A percentile compares a stretch with the other conserved stretches of the same genome.
phyloP scores from a whole-genome alignment of 2,888 invertebrate genomes.

The Nomada hirtipes region DNA sequence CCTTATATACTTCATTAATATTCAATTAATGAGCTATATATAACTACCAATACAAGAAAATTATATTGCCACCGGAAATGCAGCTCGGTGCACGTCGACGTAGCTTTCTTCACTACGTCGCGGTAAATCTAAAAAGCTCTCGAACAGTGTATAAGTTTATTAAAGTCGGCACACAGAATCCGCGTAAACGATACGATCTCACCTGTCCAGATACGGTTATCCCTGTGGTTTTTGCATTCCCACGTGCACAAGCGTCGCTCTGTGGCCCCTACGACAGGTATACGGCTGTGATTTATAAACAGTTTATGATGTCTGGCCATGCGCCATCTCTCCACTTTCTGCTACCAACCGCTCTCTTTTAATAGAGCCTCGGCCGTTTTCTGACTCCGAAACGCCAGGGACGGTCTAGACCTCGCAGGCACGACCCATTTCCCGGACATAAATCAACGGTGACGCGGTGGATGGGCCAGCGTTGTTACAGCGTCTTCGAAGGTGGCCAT shows the following conservation, averaged over 20 bases:
- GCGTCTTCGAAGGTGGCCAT: constrained; percentile 79
- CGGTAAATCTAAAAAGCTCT: constrained; percentile 45
- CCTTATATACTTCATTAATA: too few species aligned
- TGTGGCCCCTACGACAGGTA: constrained; percentile 63
- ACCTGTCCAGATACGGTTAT: constrained; percentile 67
- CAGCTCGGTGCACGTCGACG: too few species aligned
- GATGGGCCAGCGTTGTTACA: constrained; percentile 70
- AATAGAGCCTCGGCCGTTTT: constrained; percentile 73
- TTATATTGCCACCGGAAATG: too few species aligned
- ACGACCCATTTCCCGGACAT: constrained; percentile 83
- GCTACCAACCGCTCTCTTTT: constrained; percentile 64
- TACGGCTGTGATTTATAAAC: constrained; percentile 71
- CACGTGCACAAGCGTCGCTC: constrained; percentile 55
- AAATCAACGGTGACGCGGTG: constrained; percentile 80
- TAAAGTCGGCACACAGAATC: constrained; percentile 61
- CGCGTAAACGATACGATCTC: constrained; percentile 69
- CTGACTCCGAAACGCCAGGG: constrained; percentile 73
- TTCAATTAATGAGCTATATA: too few species aligned
- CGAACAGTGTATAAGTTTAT: constrained; percentile 49
- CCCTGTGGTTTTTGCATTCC: constrained; percentile 60
- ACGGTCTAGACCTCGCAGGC: constrained; percentile 79
- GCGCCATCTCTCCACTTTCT: constrained; percentile 45
- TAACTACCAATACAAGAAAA: too few species aligned
- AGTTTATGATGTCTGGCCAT: constrained; percentile 65
- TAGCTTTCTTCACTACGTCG: too few species aligned